Base-by-base conservation (phyloP, 2,113 vertebrate species). In the Centropristis striata region DNA sequence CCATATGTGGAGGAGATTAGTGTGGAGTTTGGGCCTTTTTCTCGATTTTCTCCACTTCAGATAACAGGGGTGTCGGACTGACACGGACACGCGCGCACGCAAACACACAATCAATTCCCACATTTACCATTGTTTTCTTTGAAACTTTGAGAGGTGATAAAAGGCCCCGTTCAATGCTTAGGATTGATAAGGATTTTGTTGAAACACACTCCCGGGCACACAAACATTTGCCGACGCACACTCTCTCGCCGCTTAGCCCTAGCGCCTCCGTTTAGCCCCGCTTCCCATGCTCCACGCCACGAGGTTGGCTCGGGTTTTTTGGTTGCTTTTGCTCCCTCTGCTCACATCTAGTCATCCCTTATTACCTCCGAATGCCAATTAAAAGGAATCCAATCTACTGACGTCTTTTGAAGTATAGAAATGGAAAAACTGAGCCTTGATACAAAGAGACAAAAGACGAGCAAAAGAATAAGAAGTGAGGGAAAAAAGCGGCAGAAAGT, bases 1-100 rank as follows among this genome's bases (percentile, higher is more conserved):
- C 80, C 86, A 85, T 87, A 91, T 91, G 88, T 84, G 84, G 67
- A 86, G 80, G 73, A 92, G 90, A 92, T 93, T 88, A 92, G 88
- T 39, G 61, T 58, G 54, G 85, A 64, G 79, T 90, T 83, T 81
- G 68, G 71, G 68, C 76, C 75, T 65, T 89, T 83, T 81, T 71
- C 80, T 84, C 36, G 49, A 80, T 86, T 86, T 87, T 80, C 80
- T 87, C 73, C 73, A 81, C 72, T 81, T 59, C 41, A 86, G 84
- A 90, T 91, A 90, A 85, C 71, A 77, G 73, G 41, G 55, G 72
- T 77, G 66, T 73, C 23, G 68, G 78, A 81, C 8, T 1, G 74
- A 80, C 51, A 64, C 14, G 55, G 25, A 20, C 46, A 47, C 1
- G 5, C 23, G 10, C 36, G 1, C 58, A 13, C 63, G 28, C 65